These are phyloP conservation scores for Heliconius erato DNA, from an alignment of 2,888 invertebrate genomes.

Conservation along the genomic window DNA sequence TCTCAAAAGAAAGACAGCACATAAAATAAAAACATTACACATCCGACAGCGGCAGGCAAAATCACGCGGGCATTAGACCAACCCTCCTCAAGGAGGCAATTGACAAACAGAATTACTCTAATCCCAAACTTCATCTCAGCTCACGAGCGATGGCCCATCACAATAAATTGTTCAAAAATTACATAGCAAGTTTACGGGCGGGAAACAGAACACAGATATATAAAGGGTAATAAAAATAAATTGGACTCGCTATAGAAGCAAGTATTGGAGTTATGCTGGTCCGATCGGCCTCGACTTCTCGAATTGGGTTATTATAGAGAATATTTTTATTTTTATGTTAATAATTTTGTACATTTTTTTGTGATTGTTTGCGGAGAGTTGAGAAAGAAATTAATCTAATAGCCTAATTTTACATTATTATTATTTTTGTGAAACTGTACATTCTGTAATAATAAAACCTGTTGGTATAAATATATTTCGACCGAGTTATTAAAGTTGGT, in stretches of 20 bases:
- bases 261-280: constrained; percentile 54
- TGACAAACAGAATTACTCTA: constrained; percentile 39
- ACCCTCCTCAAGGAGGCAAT: constrained; percentile 35
- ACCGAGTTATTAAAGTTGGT: too few relatives aligned
- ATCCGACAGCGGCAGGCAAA: background rate
- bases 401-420: background rate
- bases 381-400: background rate
- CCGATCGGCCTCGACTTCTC: constrained; percentile 45
- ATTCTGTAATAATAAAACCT: too few relatives aligned
- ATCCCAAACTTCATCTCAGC: constrained; percentile 43
- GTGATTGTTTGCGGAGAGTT: background rate
- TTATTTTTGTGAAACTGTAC: too few relatives aligned
- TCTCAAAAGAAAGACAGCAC: background rate
- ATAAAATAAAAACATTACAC: background rate
- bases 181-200: constrained; percentile 55
- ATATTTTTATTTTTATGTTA: constrained; percentile 11
- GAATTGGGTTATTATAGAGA: constrained; percentile 34
- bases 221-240: constrained; percentile 62
- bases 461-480: too few relatives aligned
- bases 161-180: constrained; percentile 58
- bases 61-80: constrained; percentile 15
- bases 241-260: constrained; percentile 55
- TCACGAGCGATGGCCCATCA: constrained; percentile 42
- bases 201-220: constrained; percentile 54
- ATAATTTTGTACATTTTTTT: background rate